Base-by-base conservation (phyloP, 2,797 vertebrate species). In the Columba guinea region DNA sequence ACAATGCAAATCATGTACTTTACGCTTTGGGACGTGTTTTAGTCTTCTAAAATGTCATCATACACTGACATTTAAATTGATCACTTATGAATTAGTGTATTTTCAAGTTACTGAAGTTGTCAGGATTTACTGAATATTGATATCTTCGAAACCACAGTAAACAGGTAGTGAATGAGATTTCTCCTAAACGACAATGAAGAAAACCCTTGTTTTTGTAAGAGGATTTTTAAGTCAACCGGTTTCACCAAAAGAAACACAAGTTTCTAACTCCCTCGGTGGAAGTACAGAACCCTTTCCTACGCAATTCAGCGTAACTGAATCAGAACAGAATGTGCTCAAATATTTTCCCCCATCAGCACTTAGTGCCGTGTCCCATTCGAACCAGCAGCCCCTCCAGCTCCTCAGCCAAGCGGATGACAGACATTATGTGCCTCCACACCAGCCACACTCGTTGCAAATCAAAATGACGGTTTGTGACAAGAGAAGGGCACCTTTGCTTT, bases 61-160 rank as follows among this genome's bases (percentile, higher is more conserved):
- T n/a, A 30, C 9, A 13, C 41, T 4, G 28, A 30, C 35, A n/a
- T 3, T 34, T 68, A 19, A 37, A 80, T 0, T 26, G n/a, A 49
- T 11, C 52, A 8, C 46, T 30, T 14, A 46, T 10, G 19, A 63
- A 23, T 15, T 6, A 10, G 37, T 11, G 1, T 3, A 32, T 4
- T 64, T 81, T 4, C 39, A 77, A 48, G 18, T 14, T 44, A 10
- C 68, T 62, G 44, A 28, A 49, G 21, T 13, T 67, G 34, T 10
- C 3, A 5, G 39, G 52, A 46, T 62, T n/a, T 70, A 64, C 0
- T 19, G 7, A 52, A 68, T 8, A 52, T 0, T 0, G 2, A 10
- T 1, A 4, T 6, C 39, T 28, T 32, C 21, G 64, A 26, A 59
- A 53, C 8, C 32, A n/a, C 2, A 7, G 28, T 32, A 39, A 48